Base-by-base conservation (phyloP, 1,140 invertebrate species). In the Drosophila bocqueti region DNA sequence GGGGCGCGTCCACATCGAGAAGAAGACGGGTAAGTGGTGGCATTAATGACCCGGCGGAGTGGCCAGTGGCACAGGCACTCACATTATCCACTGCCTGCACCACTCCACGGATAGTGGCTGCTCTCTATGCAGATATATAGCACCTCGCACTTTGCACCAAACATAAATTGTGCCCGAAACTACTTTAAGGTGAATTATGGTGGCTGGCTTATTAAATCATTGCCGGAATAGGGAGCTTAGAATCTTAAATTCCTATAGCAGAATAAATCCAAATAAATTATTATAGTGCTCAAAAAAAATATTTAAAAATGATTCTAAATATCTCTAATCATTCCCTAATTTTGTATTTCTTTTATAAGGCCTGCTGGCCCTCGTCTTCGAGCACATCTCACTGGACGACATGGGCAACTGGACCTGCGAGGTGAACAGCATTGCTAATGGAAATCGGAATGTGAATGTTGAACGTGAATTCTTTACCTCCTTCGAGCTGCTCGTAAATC, bases 321-420 rank as follows among this genome's bases (percentile, higher is more conserved):
- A 21, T 0, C 16, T 36, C 1, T 57, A 24, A 24, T 18, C 24
- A 18, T 8, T 65, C 0, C 3, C 9, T 11, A 11, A 1, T 4
- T 46, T 29, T 42, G 54, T 18, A 4, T 50, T 34, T 38, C 31
- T 16, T 34, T 61, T 62, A 43, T 43, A 26, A 93, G 92, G 83
- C 46, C 73, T 75, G 9, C 74, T 89, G 58, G 89, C 93, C 0
- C 74, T 93, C 34, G 90, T 93, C 63, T 93, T 93, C 57, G 92
- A 93, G 76, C 87, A 93, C 61, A 92, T 93, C 45, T 71, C 81
- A 40, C 21, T 91, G 54, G 80, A 81, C 24, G 93, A 93, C 67
- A 90, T 80, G 60, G 93, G 93, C 42, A 91, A 92, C 62, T 93
- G 93, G 93, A 93, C 89, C 45, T 93, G 93, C 74, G 81, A 91